Percentiles rank a stretch among this genome's conserved stretches.
These are phyloP conservation scores for Pelusios castaneus DNA, from an alignment of 2,113 vertebrate species.

Conservation along the genomic window DNA sequence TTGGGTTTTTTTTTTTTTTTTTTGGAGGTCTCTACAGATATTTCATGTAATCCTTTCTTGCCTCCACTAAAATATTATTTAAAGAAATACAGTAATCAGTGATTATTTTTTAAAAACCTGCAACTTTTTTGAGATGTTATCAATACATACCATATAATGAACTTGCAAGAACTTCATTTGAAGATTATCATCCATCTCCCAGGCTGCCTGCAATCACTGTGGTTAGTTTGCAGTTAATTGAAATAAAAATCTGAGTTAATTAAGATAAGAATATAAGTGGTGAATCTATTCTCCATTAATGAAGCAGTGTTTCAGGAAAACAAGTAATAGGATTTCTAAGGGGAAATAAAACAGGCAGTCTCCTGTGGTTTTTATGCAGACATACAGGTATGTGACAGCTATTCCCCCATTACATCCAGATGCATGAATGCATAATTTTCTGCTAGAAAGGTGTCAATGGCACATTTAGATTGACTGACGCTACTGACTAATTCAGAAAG, in stretches of 20 bases:
- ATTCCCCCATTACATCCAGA: constrained; percentile 27
- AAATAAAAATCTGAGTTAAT: constrained; percentile 38
- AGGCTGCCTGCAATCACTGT: background rate
- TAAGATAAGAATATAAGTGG: constrained; percentile 12
- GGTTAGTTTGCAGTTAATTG: constrained; percentile 17
- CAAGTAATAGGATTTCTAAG: background rate
- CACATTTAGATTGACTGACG: constrained; percentile 58
- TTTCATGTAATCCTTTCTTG: background rate
- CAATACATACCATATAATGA: background rate
- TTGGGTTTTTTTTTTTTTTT: no score
- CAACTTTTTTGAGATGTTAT: background rate
- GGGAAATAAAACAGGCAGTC: background rate
- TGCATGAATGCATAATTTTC: constrained; percentile 31
- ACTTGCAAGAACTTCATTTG: background rate
- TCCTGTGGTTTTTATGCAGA: constrained; percentile 34
- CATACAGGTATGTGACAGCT: background rate
- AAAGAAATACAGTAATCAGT: background rate
- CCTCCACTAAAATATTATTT: background rate
- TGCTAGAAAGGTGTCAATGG: constrained; percentile 20
- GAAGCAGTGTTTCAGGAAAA: constrained; percentile 33
- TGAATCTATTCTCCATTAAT: constrained; percentile 38
- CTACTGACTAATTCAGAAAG: constrained; percentile 54
- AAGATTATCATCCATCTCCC: background rate
- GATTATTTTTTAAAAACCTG: background rate
- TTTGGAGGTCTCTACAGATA: background rate